Evolutionary conservation across 2,113 vertebrate species (phyloP), one percentile per base, ranked within the genome.

Genomic region (Chiloscyllium plagiosum): DNA sequence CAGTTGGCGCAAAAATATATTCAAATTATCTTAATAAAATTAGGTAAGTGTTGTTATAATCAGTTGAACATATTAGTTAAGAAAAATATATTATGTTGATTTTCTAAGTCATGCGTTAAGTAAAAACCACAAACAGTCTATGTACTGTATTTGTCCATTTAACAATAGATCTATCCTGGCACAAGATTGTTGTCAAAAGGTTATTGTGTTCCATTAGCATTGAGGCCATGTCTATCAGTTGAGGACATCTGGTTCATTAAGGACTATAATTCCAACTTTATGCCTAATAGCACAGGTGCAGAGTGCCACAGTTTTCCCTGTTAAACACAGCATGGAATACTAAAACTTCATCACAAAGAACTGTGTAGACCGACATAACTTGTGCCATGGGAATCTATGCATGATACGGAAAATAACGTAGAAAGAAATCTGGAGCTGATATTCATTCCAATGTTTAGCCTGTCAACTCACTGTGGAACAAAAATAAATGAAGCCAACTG

Each of bases 111-210:
- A 90, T 52, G 22, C 26, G 47, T n/a, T 90, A 61, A 90, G 26
- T 33, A 29, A 5, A 90, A 61, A n/a, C 12, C 29, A 90, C 87
- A 90, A 87, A 90, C 52, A 61, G 61, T 90, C 29, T 56, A 15
- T 26, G 86, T 61, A 90, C 61, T 90, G 80, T 90, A 90, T 61
- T 90, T 17, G 52, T 12, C 87, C 87, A 90, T 65, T 90, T 90
- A 15, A 29, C 47, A 87, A 52, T 87, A 87, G 85, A 87, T 87
- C 26, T 50, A 87, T 61, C 26, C 52, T 90, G 50, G 87, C 87
- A 90, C 87, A 90, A 90, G 87, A 90, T 61, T 90, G 13, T 33
- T 61, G 52, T 61, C 52, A n/a, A 90, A 33, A 26, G 1, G 19
- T 90, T 33, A 90, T 52, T 90, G 26, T 13, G 29, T 90, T 90